Evolutionary conservation across 1,140 invertebrate species (phyloP), one percentile per base, ranked within the genome.

Genomic region (Apocrypta bakeri): DNA sequence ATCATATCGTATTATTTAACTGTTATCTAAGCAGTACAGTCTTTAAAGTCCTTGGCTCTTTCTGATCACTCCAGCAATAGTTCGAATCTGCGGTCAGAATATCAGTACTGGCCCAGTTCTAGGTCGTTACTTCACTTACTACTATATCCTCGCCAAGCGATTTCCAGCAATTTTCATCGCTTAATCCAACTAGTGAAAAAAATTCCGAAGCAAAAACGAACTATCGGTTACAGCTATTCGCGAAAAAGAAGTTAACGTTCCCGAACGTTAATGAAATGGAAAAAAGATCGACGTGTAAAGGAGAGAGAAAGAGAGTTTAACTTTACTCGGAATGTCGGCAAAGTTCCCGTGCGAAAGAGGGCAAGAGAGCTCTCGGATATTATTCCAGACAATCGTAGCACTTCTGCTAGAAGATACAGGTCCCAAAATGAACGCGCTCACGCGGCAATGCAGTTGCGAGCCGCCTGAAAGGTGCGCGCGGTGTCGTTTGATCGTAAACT

Each of bases 301-400:
- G 24, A 4, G 76, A n/a, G n/a, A 69, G 24, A 4, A 64, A n/a
- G n/a, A 66, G 27, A 37, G 27, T 6, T 75, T 48, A 24, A 29
- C 27, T 71, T 14, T 37, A n/a, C 56, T 64, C 71, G 82, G 75
- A 79, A 83, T 79, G 76, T 63, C 64, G 75, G 42, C 66, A 56
- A 14, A 37, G 42, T 40, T 64, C 25, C 33, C 25, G 21, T 42
- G 81, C 56, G 69, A 79, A 74, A 75, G 82, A 68, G 40, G 82
- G 40, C 79, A 79, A 79, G 81, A 79, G 81, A 73, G 75, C 69
- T 63, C 31, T 40, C 31, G 61, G 73, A 79, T 74, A 83, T 83
- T 83, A 79, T 83, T 83, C 82, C 33, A 66, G 82, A 83, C 82
- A 78, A 83, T 74, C 75, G 82, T 48, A 31, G 71, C 71, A n/a